phyloP scores from a whole-genome alignment of 2,113 vertebrate genomes.

The Corynorhinus townsendii region DNA sequence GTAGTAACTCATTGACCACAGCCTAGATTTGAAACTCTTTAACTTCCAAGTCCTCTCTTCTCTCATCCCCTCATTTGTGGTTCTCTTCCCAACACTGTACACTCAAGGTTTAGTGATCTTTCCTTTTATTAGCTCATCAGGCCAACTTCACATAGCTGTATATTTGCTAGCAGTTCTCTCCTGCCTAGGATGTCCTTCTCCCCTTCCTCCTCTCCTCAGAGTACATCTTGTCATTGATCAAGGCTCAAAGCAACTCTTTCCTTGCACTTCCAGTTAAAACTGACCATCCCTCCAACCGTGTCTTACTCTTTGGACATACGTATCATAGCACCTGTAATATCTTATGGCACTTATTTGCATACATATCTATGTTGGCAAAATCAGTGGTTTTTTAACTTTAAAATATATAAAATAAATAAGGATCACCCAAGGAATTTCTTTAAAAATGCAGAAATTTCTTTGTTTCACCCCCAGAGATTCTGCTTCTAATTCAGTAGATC shows the following conservation, averaged over 20 bases:
- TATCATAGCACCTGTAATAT: neutral
- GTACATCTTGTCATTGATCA: neutral
- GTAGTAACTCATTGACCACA: neutral
- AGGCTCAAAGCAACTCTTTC: neutral
- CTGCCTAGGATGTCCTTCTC: neutral
- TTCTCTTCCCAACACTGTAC: neutral
- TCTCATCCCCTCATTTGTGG: neutral
- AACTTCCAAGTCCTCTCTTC: neutral
- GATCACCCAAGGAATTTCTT: neutral
- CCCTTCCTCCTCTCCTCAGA: neutral
- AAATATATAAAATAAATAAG: neutral
- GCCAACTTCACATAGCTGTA: neutral
- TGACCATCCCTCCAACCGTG: neutral
- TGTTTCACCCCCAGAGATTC: neutral
- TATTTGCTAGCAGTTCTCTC: neutral
- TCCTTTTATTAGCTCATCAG: neutral
- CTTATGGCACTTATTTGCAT: neutral
- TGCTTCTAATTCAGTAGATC: neutral
- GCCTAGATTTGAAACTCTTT: neutral
- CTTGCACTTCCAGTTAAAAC: neutral
- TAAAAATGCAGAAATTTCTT: constrained; percentile 9
- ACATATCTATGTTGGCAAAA: neutral
- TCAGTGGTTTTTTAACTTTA: neutral
- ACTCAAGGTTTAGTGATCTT: neutral
- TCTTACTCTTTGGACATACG: neutral